Base-by-base conservation (phyloP, 2,113 vertebrate species). In the Prolemur simus region DNA sequence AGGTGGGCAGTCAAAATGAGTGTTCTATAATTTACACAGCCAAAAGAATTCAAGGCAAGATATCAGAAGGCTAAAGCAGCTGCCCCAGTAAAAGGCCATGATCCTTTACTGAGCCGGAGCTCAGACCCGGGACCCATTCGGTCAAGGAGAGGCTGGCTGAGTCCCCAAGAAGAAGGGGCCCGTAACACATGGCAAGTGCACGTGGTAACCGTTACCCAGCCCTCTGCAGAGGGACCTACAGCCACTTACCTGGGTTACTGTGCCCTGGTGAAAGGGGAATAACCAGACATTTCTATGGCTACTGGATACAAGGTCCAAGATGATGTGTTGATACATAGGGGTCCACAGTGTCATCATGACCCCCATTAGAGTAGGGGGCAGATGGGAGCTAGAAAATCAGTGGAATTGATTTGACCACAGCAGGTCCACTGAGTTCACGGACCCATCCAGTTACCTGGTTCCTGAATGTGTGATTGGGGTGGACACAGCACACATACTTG, bases 131-230 rank as follows among this genome's bases (percentile, higher is more conserved):
- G 80, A 47, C 14, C 47, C 6, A 8, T 5, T 71, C n/a, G 10
- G 1, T 12, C 27, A 82, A 27, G 68, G 49, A 63, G 14, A 77
- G 32, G 27, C 45, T 12, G 18, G 34, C 42, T 18, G 32, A 27
- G 5, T n/a, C 54, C 17, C 54, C 4, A 1, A 20, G 60, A 71
- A 71, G 90, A 9, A 81, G 80, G 34, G 49, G 29, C 52, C 34
- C 45, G 29, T 4, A 0, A 34, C 10, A 6, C 86, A 3, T 0
- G 2, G 8, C 10, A 14, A 7, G 12, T 11, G 29, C 15, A 11
- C 2, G 0, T 21, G 37, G 23, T 15, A 34, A 37, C 0, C 0
- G 15, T 21, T 1, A 25, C n/a, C 52, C 11, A 5, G 78, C 34
- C 58, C 60, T 84, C 77, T 89, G 58, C 64, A 39, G n/a, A 68